phyloP scores from a whole-genome alignment of 2,888 invertebrate species.

The Xestia ashworthii region DNA sequence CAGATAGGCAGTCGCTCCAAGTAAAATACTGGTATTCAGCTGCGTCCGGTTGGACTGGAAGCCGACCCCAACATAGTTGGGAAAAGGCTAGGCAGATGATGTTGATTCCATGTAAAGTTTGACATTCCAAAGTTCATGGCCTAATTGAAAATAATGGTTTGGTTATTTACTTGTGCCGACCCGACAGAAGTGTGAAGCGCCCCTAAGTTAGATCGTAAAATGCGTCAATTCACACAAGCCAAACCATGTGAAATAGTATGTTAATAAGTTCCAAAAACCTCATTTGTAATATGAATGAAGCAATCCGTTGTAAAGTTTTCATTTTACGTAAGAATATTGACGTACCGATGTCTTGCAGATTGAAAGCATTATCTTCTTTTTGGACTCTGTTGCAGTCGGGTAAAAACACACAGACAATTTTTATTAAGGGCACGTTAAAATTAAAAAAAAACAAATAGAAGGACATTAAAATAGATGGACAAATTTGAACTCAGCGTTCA shows the following conservation, averaged over 20 bases:
- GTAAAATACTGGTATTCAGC: too few species aligned
- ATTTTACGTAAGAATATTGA: conserved; percentile 19
- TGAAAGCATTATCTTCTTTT: background rate
- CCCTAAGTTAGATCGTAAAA: background rate
- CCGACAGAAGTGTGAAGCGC: background rate
- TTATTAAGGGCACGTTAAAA: background rate
- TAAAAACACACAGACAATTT: background rate
- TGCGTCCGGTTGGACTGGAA: too few species aligned
- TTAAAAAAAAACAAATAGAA: background rate
- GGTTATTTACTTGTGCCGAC: background rate
- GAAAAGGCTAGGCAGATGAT: too few species aligned
- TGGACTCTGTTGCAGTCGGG: background rate
- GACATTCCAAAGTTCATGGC: background rate
- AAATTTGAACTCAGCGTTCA: too few species aligned
- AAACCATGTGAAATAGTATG: conserved; percentile 39
- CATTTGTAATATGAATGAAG: conserved; percentile 40
- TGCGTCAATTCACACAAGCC: background rate
- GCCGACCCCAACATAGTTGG: too few species aligned
- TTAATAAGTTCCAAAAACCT: conserved; percentile 51
- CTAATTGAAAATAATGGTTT: background rate
- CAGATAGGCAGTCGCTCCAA: too few species aligned
- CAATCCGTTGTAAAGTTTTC: conserved; percentile 16
- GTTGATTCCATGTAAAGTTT: background rate
- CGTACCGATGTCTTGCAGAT: background rate
- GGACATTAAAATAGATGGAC: too few species aligned